These are phyloP conservation scores for Augochlorella aurata DNA, from an alignment of 2,888 invertebrate genomes.

Conservation along the genomic window DNA sequence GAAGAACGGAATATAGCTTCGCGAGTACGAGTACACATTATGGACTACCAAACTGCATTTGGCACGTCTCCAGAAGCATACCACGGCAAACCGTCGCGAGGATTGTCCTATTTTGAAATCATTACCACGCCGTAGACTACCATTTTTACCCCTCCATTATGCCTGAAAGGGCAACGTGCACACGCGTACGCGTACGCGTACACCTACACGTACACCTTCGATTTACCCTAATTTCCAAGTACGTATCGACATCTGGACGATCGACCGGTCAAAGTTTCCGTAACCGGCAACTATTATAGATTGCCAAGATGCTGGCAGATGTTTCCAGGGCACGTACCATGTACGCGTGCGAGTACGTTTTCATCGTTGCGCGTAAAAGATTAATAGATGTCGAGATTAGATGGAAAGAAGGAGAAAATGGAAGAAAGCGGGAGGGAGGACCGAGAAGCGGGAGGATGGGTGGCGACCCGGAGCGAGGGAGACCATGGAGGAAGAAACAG, in stretches of 20 bases:
- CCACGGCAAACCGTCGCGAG: slow-evolving; percentile 6
- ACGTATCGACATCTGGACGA: background rate
- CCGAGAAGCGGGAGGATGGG: background rate
- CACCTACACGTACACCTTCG: background rate
- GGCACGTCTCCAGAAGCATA: slow-evolving; percentile 32
- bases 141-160: background rate
- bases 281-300: too few relatives aligned
- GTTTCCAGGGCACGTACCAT: too few relatives aligned
- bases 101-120: slow-evolving; percentile 15
- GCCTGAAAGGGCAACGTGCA: background rate
- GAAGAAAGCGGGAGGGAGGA: background rate
- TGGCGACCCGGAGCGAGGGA: background rate
- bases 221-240: background rate
- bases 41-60: slow-evolving; percentile 34
- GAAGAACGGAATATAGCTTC: slow-evolving; percentile 8
- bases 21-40: slow-evolving; percentile 16
- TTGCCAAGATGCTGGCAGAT: too few relatives aligned
- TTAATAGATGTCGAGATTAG: background rate
- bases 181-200: background rate
- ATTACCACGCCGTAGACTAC: background rate
- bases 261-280: background rate
- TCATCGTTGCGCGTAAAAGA: slow-evolving; percentile 12
- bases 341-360: background rate
- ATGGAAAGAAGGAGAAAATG: background rate
- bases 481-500: slow-evolving; percentile 72